Conservation (phyloP, 2,888 invertebrate genomes). For the Caradrina clavipalpis region DNA sequence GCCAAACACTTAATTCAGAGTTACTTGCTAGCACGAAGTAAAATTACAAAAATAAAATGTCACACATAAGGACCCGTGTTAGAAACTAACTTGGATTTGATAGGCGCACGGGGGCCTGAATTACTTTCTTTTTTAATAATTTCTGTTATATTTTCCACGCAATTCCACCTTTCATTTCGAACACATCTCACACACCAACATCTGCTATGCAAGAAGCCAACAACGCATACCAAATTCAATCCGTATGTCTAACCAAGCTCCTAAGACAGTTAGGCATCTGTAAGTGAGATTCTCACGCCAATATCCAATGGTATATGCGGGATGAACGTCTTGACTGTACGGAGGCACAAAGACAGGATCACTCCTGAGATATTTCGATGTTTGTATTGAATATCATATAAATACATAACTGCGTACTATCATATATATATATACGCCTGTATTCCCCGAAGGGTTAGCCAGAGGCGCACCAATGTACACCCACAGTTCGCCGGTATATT, state of each 20-base stretch:
- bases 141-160: not conserved
- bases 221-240: conserved; percentile 12
- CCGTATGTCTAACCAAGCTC: conserved; percentile 26
- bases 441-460: too few relatives aligned
- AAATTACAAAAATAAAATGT: too few relatives aligned
- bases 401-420: too few relatives aligned
- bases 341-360: not conserved
- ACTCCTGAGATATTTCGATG: not conserved
- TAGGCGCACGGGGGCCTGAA: too few relatives aligned
- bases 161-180: not conserved
- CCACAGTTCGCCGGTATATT: too few relatives aligned
- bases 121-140: not conserved
- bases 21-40: too few relatives aligned
- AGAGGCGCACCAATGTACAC: too few relatives aligned
- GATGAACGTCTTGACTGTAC: conserved; percentile 38
- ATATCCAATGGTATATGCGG: conserved; percentile 62
- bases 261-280: conserved; percentile 40
- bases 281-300: conserved; percentile 60
- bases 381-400: not conserved
- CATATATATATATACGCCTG: too few relatives aligned
- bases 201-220: conserved; percentile 20
- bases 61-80: too few relatives aligned
- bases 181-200: not conserved
- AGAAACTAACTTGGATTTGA: too few relatives aligned
- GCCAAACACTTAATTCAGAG: too few relatives aligned